Base-by-base conservation (phyloP, 2,113 vertebrate species). In the Petrocephalus microphthalmus region DNA sequence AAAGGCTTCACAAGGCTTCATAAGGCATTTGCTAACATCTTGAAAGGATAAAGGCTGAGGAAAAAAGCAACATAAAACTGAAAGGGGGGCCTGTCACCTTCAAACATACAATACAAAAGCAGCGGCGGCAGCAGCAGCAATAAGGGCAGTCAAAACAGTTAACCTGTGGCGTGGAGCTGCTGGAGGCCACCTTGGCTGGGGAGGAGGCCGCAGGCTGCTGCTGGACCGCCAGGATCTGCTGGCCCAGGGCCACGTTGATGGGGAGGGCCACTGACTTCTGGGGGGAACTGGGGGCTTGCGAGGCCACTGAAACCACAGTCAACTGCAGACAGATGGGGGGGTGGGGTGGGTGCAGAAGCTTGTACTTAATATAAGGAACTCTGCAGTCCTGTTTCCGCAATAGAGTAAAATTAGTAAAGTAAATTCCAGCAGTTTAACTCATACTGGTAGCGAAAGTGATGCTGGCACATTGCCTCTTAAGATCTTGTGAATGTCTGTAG, bases 151-250 rank as follows among this genome's bases (percentile, higher is more conserved):
- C 15, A 19, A 56, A 56, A 5, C 11, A 20, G 57, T 33, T 90
- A 88, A 97, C 97, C 96, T 97, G 97, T 8, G 94, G 25, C 0
- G 95, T 92, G 88, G 95, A 94, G 71, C 95, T 96, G 92, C 95
- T 95, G 90, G 93, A 92, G 91, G 95, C 91, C 81, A 95, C 92
- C 90, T 98, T 98, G 87, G 96, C 96, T 13, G 97, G 97, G 87
- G 97, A 97, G 47, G 93, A 94, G 42, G 96, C 92, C 0, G 96
- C 93, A 83, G 97, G 92, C 94, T 97, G 96, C 94, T 97, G 96
- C 83, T 97, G 97, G 89, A 97, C 95, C 5, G 96, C 90, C 84
- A 98, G 96, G 92, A 98, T 96, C 95, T 97, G 97, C 93, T 98
- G 97, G 88, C 97, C 96, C 78, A 98, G 95, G 0, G 96, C 96